phyloP scores from a whole-genome alignment of 2,113 vertebrate species.

The Illadopsis cleaveri region DNA sequence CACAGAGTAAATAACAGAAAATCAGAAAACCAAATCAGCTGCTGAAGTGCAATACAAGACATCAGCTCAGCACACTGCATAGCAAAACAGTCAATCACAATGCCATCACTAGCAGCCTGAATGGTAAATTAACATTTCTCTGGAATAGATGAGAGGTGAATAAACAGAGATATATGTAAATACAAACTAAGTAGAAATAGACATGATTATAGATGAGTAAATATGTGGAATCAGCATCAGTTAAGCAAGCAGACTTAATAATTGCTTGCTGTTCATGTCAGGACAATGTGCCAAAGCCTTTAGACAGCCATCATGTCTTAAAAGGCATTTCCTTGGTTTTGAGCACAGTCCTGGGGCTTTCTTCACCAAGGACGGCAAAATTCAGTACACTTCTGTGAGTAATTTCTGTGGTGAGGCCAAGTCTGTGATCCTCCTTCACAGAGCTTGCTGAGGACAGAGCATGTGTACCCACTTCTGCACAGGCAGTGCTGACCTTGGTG shows the following conservation, averaged over 20 bases:
- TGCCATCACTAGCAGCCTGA: conserved; percentile 30
- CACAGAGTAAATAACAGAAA: conserved; percentile 57
- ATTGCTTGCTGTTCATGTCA: conserved; percentile 22
- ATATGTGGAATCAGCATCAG: conserved; percentile 56
- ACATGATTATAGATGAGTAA: conserved; percentile 60
- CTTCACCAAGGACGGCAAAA: neutral
- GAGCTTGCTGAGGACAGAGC: neutral
- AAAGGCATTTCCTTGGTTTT: neutral
- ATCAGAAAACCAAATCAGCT: conserved; percentile 55
- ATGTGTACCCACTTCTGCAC: rapidly evolving
- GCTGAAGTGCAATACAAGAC: conserved; percentile 8
- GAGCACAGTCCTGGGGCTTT: neutral
- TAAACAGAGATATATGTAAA: conserved; percentile 62
- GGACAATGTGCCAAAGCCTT: neutral
- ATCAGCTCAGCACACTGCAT: conserved; percentile 6
- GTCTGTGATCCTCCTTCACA: neutral
- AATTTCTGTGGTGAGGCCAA: neutral
- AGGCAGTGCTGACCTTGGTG: neutral
- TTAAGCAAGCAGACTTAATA: conserved; percentile 55
- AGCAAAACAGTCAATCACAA: conserved; percentile 40
- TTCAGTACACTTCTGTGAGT: neutral
- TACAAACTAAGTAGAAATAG: conserved; percentile 60
- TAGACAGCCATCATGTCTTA: neutral
- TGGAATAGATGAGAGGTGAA: conserved; percentile 40
- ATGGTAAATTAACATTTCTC: conserved; percentile 48